Evolutionary conservation across 2,113 vertebrate genomes (phyloP).

Genomic region (Columba janthina): DNA sequence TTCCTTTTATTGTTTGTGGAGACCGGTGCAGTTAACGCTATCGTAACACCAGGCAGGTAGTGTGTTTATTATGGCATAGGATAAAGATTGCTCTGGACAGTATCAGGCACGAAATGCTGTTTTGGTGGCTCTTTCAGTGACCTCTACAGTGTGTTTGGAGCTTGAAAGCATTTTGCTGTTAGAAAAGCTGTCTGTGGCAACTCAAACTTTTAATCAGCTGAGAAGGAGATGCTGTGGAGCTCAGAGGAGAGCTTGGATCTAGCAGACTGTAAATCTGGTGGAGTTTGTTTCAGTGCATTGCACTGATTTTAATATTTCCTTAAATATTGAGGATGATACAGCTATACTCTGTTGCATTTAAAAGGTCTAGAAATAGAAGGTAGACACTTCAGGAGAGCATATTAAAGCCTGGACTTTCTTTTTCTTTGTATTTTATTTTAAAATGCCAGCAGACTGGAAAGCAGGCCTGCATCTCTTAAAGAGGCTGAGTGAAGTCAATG

Average conservation of each 20-base stretch:
- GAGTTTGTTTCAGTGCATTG: conserved; percentile 46
- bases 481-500: neutral
- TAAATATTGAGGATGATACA: neutral
- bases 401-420: rapidly evolving
- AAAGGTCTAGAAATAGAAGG: neutral
- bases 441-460: neutral
- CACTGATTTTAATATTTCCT: conserved; percentile 24
- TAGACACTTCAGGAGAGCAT: neutral
- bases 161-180: neutral
- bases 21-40: neutral
- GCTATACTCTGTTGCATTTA: neutral
- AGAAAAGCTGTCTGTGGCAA: neutral
- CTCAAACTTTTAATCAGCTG: conserved; percentile 70
- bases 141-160: neutral
- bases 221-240: conserved; percentile 30
- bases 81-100: conserved; percentile 14
- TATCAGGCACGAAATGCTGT: neutral
- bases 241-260: neutral
- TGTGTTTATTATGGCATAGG: neutral
- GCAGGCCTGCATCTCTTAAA: conserved; percentile 14
- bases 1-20: conserved; percentile 71
- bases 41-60: conserved; percentile 46
- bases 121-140: neutral
- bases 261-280: neutral
- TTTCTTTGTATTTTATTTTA: neutral